Conservation (phyloP, 2,888 invertebrate genomes). For the Diarsia mendica region DNA sequence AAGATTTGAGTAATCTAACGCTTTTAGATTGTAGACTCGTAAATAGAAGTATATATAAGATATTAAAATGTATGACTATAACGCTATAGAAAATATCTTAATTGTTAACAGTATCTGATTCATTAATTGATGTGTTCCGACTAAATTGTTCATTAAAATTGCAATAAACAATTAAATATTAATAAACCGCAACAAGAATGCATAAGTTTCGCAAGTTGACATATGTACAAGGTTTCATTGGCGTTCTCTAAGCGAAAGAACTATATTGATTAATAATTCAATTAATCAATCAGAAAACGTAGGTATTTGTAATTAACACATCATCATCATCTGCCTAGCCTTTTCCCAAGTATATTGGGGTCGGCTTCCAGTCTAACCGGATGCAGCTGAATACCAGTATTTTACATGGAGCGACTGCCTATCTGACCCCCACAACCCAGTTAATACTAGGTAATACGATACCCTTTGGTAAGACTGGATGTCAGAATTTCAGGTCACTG, state of each 20-base stretch:
- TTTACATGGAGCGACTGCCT: too few species aligned
- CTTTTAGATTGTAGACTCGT: background rate
- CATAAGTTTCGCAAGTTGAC: constrained; percentile 12
- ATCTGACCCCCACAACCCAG: too few species aligned
- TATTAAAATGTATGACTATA: too few species aligned
- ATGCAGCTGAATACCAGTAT: too few species aligned
- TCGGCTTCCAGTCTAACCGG: too few species aligned
- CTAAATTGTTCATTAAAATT: constrained; percentile 3
- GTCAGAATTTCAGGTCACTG: too few species aligned
- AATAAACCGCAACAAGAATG: background rate
- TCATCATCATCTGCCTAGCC: too few species aligned
- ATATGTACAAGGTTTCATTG: background rate
- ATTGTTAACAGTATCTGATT: background rate
- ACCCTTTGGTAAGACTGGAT: too few species aligned
- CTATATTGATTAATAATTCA: background rate
- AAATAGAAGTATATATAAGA: background rate
- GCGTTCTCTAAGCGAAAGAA: background rate
- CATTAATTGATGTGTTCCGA: background rate
- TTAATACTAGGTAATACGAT: too few species aligned
- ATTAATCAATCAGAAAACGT: background rate
- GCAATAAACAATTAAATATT: background rate
- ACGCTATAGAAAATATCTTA: constrained; percentile 4
- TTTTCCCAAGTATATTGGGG: too few species aligned
- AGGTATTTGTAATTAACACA: background rate
- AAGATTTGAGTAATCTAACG: background rate